A percentile compares a stretch with the other conserved stretches of the same genome.
phyloP scores from a whole-genome alignment of 1,140 invertebrate genomes.

The Mylabris phalerata region DNA sequence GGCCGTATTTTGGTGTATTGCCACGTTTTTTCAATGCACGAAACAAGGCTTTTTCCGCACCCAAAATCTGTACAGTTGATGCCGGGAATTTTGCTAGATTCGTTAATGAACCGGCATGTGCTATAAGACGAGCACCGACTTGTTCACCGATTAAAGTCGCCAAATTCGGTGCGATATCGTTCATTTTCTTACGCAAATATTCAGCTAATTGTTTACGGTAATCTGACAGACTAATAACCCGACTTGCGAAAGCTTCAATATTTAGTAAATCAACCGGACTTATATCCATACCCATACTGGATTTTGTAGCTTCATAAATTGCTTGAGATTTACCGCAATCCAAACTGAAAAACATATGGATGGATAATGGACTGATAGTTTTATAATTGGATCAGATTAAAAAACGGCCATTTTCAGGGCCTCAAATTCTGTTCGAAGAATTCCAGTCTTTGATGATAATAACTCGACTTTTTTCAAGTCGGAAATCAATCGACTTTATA shows the following conservation, averaged over 20 bases:
- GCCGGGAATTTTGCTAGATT: slow-evolving; percentile 98
- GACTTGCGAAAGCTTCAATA: slow-evolving; percentile 86
- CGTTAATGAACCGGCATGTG: slow-evolving; percentile 93
- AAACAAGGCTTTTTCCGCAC: slow-evolving; percentile 97
- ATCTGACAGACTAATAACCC: slow-evolving; percentile 82
- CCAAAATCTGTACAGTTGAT: slow-evolving; percentile 97
- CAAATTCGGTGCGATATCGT: slow-evolving; percentile 91
- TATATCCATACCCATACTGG: slow-evolving; percentile 99
- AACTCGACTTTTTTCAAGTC: no score
- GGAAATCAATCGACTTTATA: no score
- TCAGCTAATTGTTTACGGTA: slow-evolving; percentile 82
- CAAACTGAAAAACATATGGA: slow-evolving; percentile 38
- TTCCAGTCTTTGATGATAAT: no score
- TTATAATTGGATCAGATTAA: no score
- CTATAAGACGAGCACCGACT: slow-evolving; percentile 95
- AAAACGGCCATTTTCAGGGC: no score
- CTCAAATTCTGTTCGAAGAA: no score
- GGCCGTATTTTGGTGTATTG: slow-evolving; percentile 98
- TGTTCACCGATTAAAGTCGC: slow-evolving; percentile 92
- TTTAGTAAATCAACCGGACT: slow-evolving; percentile 91
- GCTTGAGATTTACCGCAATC: slow-evolving; percentile 88
- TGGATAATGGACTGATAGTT: no score
- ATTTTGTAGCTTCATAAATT: slow-evolving; percentile 86
- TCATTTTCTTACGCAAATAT: slow-evolving; percentile 92
- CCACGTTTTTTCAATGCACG: slow-evolving; percentile 85